Evolutionary conservation across 35 echinoderm and acorn worm genomes (phyloP), one percentile per base, ranked within the genome.

Genomic region (Strongylocentrotus purpuratus): DNA sequence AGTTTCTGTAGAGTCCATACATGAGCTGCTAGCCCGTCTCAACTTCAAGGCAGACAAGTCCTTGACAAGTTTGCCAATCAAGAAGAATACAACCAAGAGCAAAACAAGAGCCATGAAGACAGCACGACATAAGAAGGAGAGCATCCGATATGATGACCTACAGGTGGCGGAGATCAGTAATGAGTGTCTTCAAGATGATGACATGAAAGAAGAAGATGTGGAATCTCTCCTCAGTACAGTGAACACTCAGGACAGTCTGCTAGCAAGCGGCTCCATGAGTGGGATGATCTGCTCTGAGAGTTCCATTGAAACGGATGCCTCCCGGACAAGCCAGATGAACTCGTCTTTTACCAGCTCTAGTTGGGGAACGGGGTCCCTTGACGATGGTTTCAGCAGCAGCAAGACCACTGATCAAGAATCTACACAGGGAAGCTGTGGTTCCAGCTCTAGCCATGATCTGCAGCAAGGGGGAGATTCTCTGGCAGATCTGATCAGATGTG

Each of bases 371-470:
- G 45, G 33, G 45, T 89, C 87, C 45, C 33, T 89, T 89, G 87
- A 89, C 33, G 87, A 89, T 89, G 87, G 87, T 33, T 89, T 89
- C 25, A 46, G 33, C 87, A 89, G 87, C 87, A 46, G 87, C 87
- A 46, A 46, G 87, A 89, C 12, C 33, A 25, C 65, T 78, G 65
- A 33, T 46, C 87, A 89, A 31, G 87, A 89, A 46, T 89, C 33
- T 33, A 41, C 87, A 89, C 87, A 89, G 87, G 87, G 45, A 46
- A 46, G 87, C 32, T 18, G 32, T 46, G 33, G 32, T 46, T 41
- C 87, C 87, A 33, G 18, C 45, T 89, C 87, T 45, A 89, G 87
- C 87, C 87, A 89, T 33, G 32, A 89, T 78, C 20, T 4, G 65
- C 25, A 7, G 7, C 33, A 89, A 89, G 33, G 87, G 17, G 45